Evolutionary conservation across 2,113 vertebrate genomes (phyloP).

Genomic region (Grantiella picta): DNA sequence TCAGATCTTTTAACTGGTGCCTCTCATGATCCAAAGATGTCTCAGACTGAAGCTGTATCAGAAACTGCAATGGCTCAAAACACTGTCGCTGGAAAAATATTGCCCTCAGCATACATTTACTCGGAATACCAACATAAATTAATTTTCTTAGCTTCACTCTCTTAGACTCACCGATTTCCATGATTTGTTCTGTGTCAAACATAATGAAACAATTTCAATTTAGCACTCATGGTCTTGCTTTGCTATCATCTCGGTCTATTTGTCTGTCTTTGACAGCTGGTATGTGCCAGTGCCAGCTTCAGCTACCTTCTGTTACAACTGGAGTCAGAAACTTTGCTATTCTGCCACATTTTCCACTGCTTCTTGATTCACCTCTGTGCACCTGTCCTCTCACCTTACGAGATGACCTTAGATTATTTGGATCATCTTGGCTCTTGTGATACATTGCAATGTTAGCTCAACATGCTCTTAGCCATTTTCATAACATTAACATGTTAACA

Average conservation of each 20-base stretch:
- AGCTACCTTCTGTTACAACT: background rate
- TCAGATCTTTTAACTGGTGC: background rate
- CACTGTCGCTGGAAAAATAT: background rate
- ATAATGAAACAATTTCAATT: background rate
- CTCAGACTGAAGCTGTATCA: background rate
- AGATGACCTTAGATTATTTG: background rate
- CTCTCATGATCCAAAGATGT: background rate
- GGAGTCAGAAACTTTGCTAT: background rate
- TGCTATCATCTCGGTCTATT: background rate
- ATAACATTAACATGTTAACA: rapidly evolving
- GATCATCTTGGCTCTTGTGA: background rate
- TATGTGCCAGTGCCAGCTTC: background rate
- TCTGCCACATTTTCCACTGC: background rate
- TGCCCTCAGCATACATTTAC: background rate
- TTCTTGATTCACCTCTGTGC: background rate
- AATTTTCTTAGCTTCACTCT: background rate
- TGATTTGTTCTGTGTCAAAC: background rate
- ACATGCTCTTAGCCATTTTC: background rate
- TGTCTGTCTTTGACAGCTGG: background rate
- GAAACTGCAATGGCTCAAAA: background rate
- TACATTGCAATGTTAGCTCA: background rate
- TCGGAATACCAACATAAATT: background rate
- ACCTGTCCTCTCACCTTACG: background rate
- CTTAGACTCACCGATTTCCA: background rate
- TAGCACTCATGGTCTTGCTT: background rate